Conservation (phyloP, 1,140 invertebrate genomes). For the Apis mellifera region Amel_HAv3.1 CM009938.2:1930001-1930500, state of each 20-base stretch:
- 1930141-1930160: background rate
- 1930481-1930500: background rate
- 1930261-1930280: constrained; percentile 35
- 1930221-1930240: constrained; percentile 6
- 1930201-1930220: background rate
- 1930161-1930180: background rate
- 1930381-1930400: background rate
- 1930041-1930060: background rate
- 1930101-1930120: background rate
- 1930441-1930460: background rate
- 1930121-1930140: background rate
- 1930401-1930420: background rate
- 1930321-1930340: constrained; percentile 10
- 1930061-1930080: too few species aligned
- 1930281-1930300: constrained; percentile 32
- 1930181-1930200: too few species aligned
- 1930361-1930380: background rate
- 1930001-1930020: background rate
- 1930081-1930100: too few species aligned
- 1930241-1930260: constrained; percentile 18
- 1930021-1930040: background rate
- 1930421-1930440: background rate
- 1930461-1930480: background rate
- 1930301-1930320: constrained; percentile 25
- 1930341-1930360: background rate